A percentile compares a stretch with the other conserved stretches of the same genome.
Evolutionary conservation across 2,113 vertebrate genomes (phyloP).

Genomic region (Lasiurus cinereus): DNA sequence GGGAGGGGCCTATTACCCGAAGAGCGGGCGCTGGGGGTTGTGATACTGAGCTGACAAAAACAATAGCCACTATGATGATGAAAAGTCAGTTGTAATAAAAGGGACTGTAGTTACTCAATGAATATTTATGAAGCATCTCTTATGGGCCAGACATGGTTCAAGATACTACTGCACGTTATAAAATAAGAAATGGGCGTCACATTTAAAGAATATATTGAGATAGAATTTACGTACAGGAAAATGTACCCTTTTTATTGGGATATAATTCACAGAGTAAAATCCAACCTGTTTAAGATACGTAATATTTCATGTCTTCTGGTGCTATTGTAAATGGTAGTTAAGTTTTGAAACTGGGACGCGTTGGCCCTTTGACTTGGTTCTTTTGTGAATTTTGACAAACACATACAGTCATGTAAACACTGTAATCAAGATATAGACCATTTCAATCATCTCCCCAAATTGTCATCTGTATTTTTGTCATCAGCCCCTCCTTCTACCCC

Average conservation of each 20-base stretch:
- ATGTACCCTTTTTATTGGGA: not conserved
- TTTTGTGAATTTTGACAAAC: constrained; percentile 3
- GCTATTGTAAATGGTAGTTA: not conserved
- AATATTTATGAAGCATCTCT: not conserved
- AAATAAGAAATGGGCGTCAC: not conserved
- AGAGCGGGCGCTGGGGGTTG: rapidly evolving
- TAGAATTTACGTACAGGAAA: not conserved
- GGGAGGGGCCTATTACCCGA: not conserved
- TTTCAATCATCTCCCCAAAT: not conserved
- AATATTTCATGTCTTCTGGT: not conserved
- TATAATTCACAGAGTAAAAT: not conserved
- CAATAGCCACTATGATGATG: not conserved
- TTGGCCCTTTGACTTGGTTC: not conserved
- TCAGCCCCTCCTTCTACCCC: not conserved
- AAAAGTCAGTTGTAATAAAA: not conserved
- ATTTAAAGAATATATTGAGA: not conserved
- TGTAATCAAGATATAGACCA: not conserved
- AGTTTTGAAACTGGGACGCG: not conserved
- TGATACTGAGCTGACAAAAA: not conserved
- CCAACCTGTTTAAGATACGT: not conserved
- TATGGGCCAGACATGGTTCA: not conserved
- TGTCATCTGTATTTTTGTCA: not conserved
- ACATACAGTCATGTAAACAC: too few relatives aligned
- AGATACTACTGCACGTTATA: not conserved
- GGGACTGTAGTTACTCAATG: not conserved